phyloP scores from a whole-genome alignment of 2,888 invertebrate species.

The Aromia moschata region DNA sequence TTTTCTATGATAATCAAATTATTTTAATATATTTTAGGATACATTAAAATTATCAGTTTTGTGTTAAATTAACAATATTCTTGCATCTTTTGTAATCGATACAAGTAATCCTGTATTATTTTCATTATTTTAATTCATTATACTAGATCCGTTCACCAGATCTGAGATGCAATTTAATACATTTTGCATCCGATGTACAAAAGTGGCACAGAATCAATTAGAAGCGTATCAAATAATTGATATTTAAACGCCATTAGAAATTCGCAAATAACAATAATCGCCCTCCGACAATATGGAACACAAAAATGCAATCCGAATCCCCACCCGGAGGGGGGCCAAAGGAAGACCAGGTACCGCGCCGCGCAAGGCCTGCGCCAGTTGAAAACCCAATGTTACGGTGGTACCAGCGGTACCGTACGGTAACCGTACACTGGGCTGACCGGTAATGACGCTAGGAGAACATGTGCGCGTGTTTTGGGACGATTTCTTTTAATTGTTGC shows the following conservation, averaged over 20 bases:
- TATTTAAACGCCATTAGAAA: slow-evolving; percentile 3
- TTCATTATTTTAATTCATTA: too few species aligned
- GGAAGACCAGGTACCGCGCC: slow-evolving; percentile 18
- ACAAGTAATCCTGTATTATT: too few species aligned
- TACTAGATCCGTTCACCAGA: too few species aligned
- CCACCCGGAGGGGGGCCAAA: not conserved
- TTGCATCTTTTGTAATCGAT: too few species aligned
- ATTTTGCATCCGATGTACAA: too few species aligned
- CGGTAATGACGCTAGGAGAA: slow-evolving; percentile 19
- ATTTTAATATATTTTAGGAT: too few species aligned
- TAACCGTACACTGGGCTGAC: slow-evolving; percentile 35
- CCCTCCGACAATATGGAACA: slow-evolving; percentile 1
- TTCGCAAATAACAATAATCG: not conserved
- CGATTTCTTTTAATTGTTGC: slow-evolving; percentile 28
- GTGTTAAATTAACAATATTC: too few species aligned
- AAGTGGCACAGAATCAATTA: too few species aligned
- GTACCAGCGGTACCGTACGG: slow-evolving; percentile 39
- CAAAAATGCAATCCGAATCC: slow-evolving; percentile 9
- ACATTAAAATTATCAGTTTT: too few species aligned
- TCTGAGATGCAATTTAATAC: too few species aligned
- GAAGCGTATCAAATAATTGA: not conserved
- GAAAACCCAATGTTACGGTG: slow-evolving; percentile 27
- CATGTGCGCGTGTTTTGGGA: slow-evolving; percentile 33
- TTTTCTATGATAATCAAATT: too few species aligned
- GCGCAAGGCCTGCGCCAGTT: slow-evolving; percentile 11